phyloP scores from a whole-genome alignment of 2,888 invertebrate species.

The Tipula vernalis region DNA sequence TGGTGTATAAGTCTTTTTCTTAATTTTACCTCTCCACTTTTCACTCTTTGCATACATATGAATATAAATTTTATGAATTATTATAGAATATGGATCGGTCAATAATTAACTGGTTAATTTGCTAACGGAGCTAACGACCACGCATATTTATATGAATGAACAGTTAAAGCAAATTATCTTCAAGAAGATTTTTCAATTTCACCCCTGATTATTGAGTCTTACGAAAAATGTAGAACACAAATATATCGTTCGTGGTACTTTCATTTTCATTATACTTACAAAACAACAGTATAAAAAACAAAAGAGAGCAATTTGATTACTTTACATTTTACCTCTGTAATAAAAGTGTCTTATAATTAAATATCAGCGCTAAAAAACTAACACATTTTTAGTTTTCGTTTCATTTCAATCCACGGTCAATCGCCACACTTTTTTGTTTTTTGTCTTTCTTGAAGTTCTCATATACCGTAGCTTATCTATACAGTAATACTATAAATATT shows the following conservation, averaged over 20 bases:
- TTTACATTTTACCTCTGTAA: not conserved
- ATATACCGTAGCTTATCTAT: not conserved
- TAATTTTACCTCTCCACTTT: not conserved
- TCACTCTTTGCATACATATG: too few species aligned
- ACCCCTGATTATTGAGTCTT: not conserved
- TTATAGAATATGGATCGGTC: not conserved
- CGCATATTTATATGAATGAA: not conserved
- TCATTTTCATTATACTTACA: not conserved
- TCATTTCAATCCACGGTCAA: not conserved
- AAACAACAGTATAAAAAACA: not conserved
- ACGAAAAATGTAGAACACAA: not conserved
- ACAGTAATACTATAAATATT: not conserved
- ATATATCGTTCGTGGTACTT: not conserved
- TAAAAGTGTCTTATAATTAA: not conserved
- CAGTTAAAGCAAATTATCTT: not conserved
- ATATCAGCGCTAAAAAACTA: not conserved
- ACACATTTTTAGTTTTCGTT: not conserved
- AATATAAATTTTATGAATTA: not conserved
- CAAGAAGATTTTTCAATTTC: not conserved
- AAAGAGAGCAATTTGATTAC: not conserved
- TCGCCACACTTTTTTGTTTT: not conserved
- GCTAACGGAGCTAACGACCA: not conserved
- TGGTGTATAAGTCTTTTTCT: not conserved
- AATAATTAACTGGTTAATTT: not conserved
- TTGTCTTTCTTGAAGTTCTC: not conserved